Conservation (phyloP, 1,140 invertebrate species). For the Microplitis demolitor region DNA sequence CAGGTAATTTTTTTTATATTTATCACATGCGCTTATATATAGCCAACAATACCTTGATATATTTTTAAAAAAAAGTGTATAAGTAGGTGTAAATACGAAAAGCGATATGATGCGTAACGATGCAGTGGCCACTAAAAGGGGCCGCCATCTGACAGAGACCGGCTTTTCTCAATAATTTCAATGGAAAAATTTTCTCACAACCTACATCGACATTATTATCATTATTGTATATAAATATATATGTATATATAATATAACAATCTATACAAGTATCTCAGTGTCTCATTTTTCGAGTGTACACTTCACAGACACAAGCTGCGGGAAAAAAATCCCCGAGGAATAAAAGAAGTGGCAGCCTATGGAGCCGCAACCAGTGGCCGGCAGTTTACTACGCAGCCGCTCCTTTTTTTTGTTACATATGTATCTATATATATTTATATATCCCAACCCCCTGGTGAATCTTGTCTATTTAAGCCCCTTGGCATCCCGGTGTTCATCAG, state of each 20-base stretch:
- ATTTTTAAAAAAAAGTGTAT: too few relatives aligned
- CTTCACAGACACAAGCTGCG: too few relatives aligned
- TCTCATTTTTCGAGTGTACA: constrained; percentile 13
- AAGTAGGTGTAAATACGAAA: too few relatives aligned
- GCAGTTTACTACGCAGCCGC: constrained; percentile 8
- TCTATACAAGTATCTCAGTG: neutral
- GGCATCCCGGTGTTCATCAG: too few relatives aligned
- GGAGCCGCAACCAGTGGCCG: constrained; percentile 51
- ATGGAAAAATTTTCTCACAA: constrained; percentile 58
- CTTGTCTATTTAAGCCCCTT: too few relatives aligned
- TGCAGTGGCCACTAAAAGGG: constrained; percentile 14
- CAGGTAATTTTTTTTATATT: too few relatives aligned
- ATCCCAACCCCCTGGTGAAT: neutral
- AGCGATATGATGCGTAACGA: too few relatives aligned
- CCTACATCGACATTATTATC: constrained; percentile 1
- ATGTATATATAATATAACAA: neutral
- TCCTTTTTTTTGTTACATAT: neutral
- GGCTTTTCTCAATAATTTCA: constrained; percentile 54
- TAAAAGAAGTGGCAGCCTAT: constrained; percentile 36
- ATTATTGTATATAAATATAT: neutral
- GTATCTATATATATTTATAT: constrained; percentile 3
- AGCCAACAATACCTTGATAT: too few relatives aligned
- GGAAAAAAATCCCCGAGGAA: constrained; percentile 11
- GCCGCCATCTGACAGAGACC: constrained; percentile 42
- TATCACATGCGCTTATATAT: too few relatives aligned